A percentile compares a stretch with the other conserved stretches of the same genome.
Evolutionary conservation across 2,888 invertebrate genomes (phyloP).

Genomic region (Platycheirus albimanus): DNA sequence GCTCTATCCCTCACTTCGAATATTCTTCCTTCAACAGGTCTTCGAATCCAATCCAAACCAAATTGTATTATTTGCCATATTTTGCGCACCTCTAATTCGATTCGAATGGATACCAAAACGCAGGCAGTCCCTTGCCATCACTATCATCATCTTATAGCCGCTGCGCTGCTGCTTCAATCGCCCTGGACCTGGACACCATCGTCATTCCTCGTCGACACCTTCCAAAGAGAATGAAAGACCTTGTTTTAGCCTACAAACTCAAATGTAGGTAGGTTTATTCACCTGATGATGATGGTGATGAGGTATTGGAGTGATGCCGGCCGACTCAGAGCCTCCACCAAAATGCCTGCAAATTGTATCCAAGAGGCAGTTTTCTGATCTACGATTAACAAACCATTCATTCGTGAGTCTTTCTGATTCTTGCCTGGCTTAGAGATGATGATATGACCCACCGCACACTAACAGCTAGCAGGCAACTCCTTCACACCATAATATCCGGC

Average conservation of each 20-base stretch:
- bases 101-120: conserved; percentile 70
- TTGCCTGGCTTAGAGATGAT: conserved; percentile 44
- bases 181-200: conserved; percentile 6
- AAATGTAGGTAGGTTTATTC: conserved; percentile 1
- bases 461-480: conserved; percentile 62
- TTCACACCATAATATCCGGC: conserved; percentile 63
- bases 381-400: conserved; percentile 68
- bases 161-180: neutral
- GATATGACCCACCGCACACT: conserved; percentile 72
- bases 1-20: neutral
- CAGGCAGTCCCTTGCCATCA: conserved; percentile 44
- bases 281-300: conserved; percentile 51
- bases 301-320: conserved; percentile 53
- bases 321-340: no score
- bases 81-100: conserved; percentile 74
- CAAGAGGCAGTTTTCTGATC: conserved; percentile 59
- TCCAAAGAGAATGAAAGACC: conserved; percentile 24
- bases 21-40: conserved; percentile 20
- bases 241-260: conserved; percentile 34
- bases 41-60: conserved; percentile 36
- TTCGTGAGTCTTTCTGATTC: conserved; percentile 31
- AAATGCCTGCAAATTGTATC: conserved; percentile 66
- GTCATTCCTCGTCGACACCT: conserved; percentile 42
- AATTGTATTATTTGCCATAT: conserved; percentile 70
- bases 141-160: conserved; percentile 36